Base-by-base conservation (phyloP, 1,140 invertebrate species). In the Tribolium madens region DNA sequence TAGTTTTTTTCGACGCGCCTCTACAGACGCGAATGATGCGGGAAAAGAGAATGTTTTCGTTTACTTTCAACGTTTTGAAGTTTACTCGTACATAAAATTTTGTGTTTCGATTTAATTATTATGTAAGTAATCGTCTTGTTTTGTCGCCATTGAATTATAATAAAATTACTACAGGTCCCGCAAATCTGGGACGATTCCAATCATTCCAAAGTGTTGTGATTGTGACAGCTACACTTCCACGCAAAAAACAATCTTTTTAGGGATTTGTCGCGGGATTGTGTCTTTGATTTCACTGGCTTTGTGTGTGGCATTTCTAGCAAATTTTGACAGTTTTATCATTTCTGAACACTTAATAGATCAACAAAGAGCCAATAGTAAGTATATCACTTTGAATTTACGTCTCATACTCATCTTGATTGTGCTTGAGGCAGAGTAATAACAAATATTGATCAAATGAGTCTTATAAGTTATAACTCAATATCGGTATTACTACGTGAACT, bases 241-340 rank as follows among this genome's bases (percentile, higher is more conserved):
- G 7, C 14, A 57, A 10, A 57, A 21, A 57, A 57, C 18, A 12
- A 57, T 57, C 10, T 57, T 57, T 57, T 18, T 57, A 9, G 52
- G 52, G 18, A 21, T 57, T 21, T 10, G 14, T n/a, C 14, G 52
- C 0, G 18, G 13, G 3, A 10, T 10, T 10, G 18, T 57, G 3
- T 17, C 52, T 3, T 9, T 57, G 18, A 57, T 57, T 57, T 57
- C 52, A 1, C 18, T 57, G 6, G 18, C 5, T 0, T 21, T 57
- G 14, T 57, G 52, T 26, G 18, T 57, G 1, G 52, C 52, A 57
- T 57, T 57, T 57, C 52, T 57, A 1, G 52, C 17, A 57, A 21
- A 17, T 12, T 57, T 18, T 57, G 7, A 57, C 10, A 12, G 15
- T 57, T 57, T 42, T 9, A 42, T 42, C n/a, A 9, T 42, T 42